Percentiles rank a stretch among this genome's conserved stretches.
These are phyloP conservation scores for Ammodytes dubius DNA, from an alignment of 2,113 vertebrate genomes.

Conservation along the genomic window DNA sequence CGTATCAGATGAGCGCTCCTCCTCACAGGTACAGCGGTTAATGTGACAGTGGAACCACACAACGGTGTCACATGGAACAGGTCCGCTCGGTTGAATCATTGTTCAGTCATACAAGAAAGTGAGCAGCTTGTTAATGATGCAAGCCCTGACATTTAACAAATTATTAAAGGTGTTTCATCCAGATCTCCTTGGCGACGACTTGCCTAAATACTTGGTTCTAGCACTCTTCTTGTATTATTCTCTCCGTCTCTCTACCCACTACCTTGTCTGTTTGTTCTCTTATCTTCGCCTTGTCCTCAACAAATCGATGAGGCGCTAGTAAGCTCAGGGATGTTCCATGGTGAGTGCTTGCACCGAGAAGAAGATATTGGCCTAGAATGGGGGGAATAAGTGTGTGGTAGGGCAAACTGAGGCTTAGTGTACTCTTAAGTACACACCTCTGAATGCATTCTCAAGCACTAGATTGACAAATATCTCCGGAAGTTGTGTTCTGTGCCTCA, in stretches of 20 bases:
- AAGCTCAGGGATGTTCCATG: conserved; percentile 69
- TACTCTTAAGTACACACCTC: conserved; percentile 17
- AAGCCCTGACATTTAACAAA: conserved; percentile 67
- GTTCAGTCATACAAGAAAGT: conserved; percentile 56
- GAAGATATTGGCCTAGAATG: conserved; percentile 46
- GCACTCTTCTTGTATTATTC: conserved; percentile 11
- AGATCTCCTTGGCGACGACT: conserved; percentile 22
- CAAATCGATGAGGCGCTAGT: conserved; percentile 72
- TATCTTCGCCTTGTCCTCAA: conserved; percentile 72
- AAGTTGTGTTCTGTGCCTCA: not conserved
- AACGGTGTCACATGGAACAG: conserved; percentile 49
- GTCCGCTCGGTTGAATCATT: conserved; percentile 60
- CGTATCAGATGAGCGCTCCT: conserved; percentile 42
- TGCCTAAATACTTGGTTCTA: conserved; percentile 19
- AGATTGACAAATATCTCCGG: not conserved
- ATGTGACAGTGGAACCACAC: conserved; percentile 61
- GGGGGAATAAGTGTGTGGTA: not conserved
- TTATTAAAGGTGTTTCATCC: conserved; percentile 59
- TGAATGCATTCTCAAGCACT: not conserved
- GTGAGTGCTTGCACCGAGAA: conserved; percentile 31
- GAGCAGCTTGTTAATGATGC: conserved; percentile 61
- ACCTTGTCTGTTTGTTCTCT: conserved; percentile 57
- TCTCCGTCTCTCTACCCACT: conserved; percentile 17
- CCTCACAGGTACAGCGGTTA: conserved; percentile 63
- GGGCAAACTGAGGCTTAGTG: conserved; percentile 14